phyloP scores from a whole-genome alignment of 37 sponge, comb jelly and placozoan genomes.

The Eunapius fragilis region DNA sequence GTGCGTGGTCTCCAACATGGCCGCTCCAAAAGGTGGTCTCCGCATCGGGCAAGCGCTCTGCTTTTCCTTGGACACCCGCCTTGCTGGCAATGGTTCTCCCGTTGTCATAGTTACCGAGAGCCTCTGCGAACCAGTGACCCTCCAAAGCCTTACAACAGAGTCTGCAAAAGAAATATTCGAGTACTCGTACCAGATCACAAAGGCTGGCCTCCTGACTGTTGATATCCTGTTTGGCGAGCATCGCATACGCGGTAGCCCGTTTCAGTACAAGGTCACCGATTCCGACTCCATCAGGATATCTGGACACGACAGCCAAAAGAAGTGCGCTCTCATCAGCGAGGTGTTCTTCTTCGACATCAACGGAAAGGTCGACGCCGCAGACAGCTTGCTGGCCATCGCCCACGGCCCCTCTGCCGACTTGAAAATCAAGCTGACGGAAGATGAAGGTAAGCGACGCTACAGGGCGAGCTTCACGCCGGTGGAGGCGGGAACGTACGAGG shows the following conservation, averaged over 20 bases:
- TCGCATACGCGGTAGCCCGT: slow-evolving; percentile 58
- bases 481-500: slow-evolving; percentile 70
- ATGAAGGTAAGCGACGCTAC: slow-evolving; percentile 11
- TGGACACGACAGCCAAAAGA: slow-evolving; percentile 38
- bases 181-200: slow-evolving; percentile 30
- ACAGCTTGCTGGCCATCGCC: slow-evolving; percentile 41
- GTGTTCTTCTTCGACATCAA: slow-evolving; percentile 50
- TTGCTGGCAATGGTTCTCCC: slow-evolving; percentile 43
- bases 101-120: slow-evolving; percentile 19
- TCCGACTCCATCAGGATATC: slow-evolving; percentile 38
- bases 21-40: slow-evolving; percentile 6
- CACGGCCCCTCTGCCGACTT: slow-evolving; percentile 82
- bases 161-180: background rate
- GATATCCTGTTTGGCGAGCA: slow-evolving; percentile 31
- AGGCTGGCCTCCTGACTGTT: slow-evolving; percentile 23
- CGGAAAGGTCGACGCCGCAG: slow-evolving; percentile 40
- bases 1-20: slow-evolving; percentile 52
- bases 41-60: slow-evolving; percentile 25
- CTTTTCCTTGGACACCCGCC: slow-evolving; percentile 49
- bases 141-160: background rate
- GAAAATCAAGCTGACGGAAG: slow-evolving; percentile 24
- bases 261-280: slow-evolving; percentile 46
- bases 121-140: background rate
- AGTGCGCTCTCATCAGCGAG: slow-evolving; percentile 64
- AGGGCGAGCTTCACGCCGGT: slow-evolving; percentile 68